Evolutionary conservation across 2,797 vertebrate genomes (phyloP).

Genomic region (Tokudaia muenninki): DNA sequence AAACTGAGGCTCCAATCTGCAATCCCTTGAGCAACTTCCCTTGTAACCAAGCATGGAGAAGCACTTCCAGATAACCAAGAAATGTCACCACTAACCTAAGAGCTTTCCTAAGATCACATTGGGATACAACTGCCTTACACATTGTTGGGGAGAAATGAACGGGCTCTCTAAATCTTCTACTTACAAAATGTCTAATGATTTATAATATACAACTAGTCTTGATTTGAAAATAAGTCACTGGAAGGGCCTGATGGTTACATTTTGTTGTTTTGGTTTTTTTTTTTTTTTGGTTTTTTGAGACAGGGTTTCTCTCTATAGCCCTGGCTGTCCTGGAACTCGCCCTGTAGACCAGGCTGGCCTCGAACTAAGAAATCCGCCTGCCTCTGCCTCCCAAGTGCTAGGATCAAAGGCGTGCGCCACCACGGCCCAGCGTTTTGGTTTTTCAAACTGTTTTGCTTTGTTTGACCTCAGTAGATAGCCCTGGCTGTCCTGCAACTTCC

Average conservation of each 20-base stretch:
- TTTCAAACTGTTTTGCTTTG: not conserved
- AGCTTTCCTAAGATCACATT: not conserved
- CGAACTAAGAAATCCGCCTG: too few species aligned
- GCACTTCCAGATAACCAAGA: not conserved
- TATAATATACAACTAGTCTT: not conserved
- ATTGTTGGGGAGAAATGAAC: not conserved
- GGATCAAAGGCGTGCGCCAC: too few species aligned
- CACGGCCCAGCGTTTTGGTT: not conserved
- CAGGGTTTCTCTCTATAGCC: too few species aligned
- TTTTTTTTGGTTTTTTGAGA: too few species aligned
- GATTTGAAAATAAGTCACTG: conserved; percentile 9
- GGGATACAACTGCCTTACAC: not conserved
- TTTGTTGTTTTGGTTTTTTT: not conserved
- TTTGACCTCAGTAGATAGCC: not conserved
- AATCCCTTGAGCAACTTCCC: not conserved
- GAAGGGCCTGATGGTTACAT: not conserved
- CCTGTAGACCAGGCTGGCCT: too few species aligned
- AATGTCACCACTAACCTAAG: not conserved
- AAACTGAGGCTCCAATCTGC: not conserved
- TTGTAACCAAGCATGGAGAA: not conserved
- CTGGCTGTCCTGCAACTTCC: not conserved
- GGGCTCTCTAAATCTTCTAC: not conserved
- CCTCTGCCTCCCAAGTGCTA: too few species aligned
- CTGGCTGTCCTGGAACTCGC: too few species aligned
- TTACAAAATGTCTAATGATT: conserved; percentile 26